phyloP scores from a whole-genome alignment of 2,888 invertebrate genomes.

The Coleophora deauratella region DNA sequence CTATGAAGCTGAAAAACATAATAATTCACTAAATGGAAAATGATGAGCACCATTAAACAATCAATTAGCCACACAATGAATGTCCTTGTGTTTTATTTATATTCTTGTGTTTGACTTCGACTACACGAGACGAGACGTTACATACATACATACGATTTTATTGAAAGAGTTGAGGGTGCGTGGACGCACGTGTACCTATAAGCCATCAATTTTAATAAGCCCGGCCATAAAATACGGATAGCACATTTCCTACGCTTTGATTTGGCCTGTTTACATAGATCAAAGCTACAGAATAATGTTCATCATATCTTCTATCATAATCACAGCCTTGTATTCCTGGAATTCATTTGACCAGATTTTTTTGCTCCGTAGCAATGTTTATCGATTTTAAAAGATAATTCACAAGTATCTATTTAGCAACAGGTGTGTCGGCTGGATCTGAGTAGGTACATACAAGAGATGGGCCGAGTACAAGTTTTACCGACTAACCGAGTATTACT shows the following conservation, averaged over 20 bases:
- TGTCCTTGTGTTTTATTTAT: slow-evolving; percentile 44
- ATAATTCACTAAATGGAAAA: too few species aligned
- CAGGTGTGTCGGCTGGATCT: too few species aligned
- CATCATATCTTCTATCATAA: slow-evolving; percentile 54
- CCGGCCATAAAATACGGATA: slow-evolving; percentile 65
- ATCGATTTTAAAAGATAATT: slow-evolving; percentile 23
- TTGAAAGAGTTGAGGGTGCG: slow-evolving; percentile 41
- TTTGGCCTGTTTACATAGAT: slow-evolving; percentile 67
- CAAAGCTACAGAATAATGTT: slow-evolving; percentile 63
- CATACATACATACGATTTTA: slow-evolving; percentile 37
- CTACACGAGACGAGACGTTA: slow-evolving; percentile 19
- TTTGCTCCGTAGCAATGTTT: slow-evolving; percentile 14
- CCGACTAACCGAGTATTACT: too few species aligned
- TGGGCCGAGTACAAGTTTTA: too few species aligned
- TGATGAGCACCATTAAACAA: slow-evolving; percentile 10
- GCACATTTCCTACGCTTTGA: slow-evolving; percentile 70
- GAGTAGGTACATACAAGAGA: too few species aligned
- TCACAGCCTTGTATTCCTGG: slow-evolving; percentile 27
- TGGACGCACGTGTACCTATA: slow-evolving; percentile 54
- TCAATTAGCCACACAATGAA: slow-evolving; percentile 19
- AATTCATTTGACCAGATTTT: slow-evolving; percentile 32
- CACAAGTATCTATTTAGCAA: too few species aligned
- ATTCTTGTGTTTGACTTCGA: slow-evolving; percentile 27
- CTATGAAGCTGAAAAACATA: slow-evolving; percentile 7
- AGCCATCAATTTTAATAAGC: slow-evolving; percentile 62